These are phyloP conservation scores for Pachliopta kotzebuea DNA, from an alignment of 2,888 invertebrate genomes.

Conservation along the genomic window DNA sequence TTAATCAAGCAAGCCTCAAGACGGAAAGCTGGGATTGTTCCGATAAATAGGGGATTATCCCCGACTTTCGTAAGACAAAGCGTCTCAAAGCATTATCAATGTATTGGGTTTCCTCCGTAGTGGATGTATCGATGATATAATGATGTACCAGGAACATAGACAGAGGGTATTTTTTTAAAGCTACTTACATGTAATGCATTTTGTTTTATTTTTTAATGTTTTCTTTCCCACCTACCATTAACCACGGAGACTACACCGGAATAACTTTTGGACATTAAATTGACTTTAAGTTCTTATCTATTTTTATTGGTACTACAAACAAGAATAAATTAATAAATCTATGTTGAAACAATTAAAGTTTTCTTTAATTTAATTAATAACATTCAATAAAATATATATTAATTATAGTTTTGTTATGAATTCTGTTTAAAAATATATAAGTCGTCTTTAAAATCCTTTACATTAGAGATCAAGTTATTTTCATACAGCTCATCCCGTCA, in stretches of 20 bases:
- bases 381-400: too few species aligned
- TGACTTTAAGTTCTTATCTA: too few species aligned
- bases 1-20: slow-evolving; percentile 37
- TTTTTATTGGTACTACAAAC: too few species aligned
- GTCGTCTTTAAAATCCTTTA: not conserved
- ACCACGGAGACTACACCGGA: too few species aligned
- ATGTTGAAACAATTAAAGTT: too few species aligned
- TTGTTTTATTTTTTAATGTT: too few species aligned
- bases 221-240: too few species aligned
- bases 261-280: too few species aligned
- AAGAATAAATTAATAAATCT: too few species aligned
- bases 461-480: not conserved
- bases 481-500: not conserved
- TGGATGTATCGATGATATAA: slow-evolving; percentile 1
- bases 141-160: not conserved
- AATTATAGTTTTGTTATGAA: not conserved
- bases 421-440: not conserved
- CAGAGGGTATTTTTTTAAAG: too few species aligned
- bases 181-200: too few species aligned
- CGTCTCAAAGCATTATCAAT: slow-evolving; percentile 15
- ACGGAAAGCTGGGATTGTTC: slow-evolving; percentile 33
- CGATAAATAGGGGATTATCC: slow-evolving; percentile 34
- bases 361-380: too few species aligned
- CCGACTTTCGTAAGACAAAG: slow-evolving; percentile 25
- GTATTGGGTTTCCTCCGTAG: slow-evolving; percentile 16